Evolutionary conservation across 1,140 invertebrate species (phyloP).

Genomic region (Saccostrea echinata): DNA sequence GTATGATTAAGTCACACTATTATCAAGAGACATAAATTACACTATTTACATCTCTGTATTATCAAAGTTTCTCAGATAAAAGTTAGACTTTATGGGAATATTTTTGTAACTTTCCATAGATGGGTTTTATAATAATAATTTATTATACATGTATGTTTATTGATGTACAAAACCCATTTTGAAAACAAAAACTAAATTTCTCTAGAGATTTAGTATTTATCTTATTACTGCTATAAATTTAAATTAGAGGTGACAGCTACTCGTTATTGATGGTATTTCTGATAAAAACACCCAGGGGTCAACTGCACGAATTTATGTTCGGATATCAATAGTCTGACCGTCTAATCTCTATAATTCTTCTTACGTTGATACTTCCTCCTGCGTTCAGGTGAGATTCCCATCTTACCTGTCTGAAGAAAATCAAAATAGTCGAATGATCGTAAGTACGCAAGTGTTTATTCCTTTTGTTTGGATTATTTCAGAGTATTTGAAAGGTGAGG

Average conservation of each 20-base stretch:
- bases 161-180: no score
- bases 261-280: neutral
- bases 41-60: no score
- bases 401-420: neutral
- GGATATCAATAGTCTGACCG: slow-evolving; percentile 23
- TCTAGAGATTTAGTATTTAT: neutral
- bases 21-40: no score
- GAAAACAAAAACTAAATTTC: no score
- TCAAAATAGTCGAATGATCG: neutral
- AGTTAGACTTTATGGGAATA: no score
- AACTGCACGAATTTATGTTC: neutral
- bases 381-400: neutral
- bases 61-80: no score
- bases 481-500: neutral
- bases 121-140: no score
- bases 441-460: neutral
- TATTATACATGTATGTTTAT: no score
- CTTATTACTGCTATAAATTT: neutral
- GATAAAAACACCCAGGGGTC: slow-evolving; percentile 13
- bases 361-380: neutral
- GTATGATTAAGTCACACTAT: no score
- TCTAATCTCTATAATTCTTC: slow-evolving; percentile 4
- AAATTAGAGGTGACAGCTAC: neutral
- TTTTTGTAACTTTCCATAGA: no score
- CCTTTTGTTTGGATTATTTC: neutral